These are phyloP conservation scores for Nasonia giraulti DNA, from an alignment of 1,140 invertebrate species.

Conservation along the genomic window DNA sequence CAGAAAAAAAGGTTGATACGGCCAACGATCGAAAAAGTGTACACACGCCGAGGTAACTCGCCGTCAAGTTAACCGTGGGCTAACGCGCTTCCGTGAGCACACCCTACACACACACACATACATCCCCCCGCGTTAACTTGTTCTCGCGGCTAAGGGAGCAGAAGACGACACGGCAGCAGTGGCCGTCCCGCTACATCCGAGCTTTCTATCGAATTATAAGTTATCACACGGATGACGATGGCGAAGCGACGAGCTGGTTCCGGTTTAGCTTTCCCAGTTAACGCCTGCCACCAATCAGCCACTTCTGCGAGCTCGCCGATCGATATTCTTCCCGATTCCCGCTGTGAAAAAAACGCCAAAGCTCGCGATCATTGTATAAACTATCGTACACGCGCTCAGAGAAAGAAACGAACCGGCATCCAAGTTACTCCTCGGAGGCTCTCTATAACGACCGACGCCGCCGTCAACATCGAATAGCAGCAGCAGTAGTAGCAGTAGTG, in stretches of 20 bases:
- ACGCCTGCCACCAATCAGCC: slow-evolving; percentile 45
- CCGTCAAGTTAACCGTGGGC: neutral
- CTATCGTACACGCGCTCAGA: neutral
- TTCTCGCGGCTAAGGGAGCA: slow-evolving; percentile 30
- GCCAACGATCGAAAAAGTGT: too few species aligned
- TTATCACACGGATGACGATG: slow-evolving; percentile 68
- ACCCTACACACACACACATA: neutral
- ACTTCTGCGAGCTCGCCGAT: slow-evolving; percentile 3
- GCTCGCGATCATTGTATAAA: too few species aligned
- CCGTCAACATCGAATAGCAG: neutral
- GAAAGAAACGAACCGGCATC: slow-evolving; percentile 50
- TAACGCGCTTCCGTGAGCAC: too few species aligned
- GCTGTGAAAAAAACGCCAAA: too few species aligned
- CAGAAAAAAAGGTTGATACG: neutral
- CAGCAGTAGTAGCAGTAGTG: slow-evolving; percentile 32
- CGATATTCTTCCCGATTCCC: too few species aligned
- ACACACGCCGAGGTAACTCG: neutral
- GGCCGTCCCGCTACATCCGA: slow-evolving; percentile 2
- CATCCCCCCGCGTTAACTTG: slow-evolving; percentile 19
- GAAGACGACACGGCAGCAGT: neutral
- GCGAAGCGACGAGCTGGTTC: slow-evolving; percentile 57
- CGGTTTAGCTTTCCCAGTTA: slow-evolving; percentile 65
- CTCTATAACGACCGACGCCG: neutral
- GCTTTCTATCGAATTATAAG: slow-evolving; percentile 69
- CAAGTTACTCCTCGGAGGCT: neutral